A percentile compares a stretch with the other conserved stretches of the same genome.
Conservation (phyloP, 2,888 invertebrate genomes). For the Agonopterix heracliana region DNA sequence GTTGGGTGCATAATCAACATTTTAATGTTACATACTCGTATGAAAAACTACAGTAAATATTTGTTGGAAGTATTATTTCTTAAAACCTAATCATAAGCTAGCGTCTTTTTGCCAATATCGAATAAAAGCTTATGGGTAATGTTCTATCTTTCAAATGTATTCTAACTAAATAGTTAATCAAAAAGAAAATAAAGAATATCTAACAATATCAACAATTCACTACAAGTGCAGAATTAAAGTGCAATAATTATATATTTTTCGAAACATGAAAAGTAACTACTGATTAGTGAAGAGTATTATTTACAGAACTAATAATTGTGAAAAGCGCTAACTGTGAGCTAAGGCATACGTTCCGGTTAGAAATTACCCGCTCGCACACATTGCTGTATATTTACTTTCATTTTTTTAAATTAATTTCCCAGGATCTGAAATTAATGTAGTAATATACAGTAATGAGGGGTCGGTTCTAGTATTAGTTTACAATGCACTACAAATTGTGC, state of each 20-base stretch:
- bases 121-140: too few species aligned
- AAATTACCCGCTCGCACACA: background rate
- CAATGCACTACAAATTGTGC: constrained; percentile 5
- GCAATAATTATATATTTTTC: too few species aligned
- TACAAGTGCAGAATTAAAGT: background rate
- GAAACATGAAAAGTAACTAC: constrained; percentile 1
- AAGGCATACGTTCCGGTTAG: constrained; percentile 4
- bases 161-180: background rate
- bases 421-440: background rate
- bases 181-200: too few species aligned
- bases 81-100: too few species aligned
- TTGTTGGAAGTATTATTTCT: too few species aligned
- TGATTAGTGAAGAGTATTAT: constrained; percentile 1
- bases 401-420: background rate
- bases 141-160: background rate
- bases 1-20: background rate
- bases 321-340: constrained; percentile 6
- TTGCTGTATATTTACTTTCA: background rate
- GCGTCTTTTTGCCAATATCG: too few species aligned
- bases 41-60: too few species aligned
- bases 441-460: background rate
- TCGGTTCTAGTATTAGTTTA: constrained; percentile 5
- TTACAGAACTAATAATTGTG: constrained; percentile 1
- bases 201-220: background rate
- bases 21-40: too few species aligned